Conservation (phyloP, 2,888 invertebrate species). For the Gandaritis pyraliata region DNA sequence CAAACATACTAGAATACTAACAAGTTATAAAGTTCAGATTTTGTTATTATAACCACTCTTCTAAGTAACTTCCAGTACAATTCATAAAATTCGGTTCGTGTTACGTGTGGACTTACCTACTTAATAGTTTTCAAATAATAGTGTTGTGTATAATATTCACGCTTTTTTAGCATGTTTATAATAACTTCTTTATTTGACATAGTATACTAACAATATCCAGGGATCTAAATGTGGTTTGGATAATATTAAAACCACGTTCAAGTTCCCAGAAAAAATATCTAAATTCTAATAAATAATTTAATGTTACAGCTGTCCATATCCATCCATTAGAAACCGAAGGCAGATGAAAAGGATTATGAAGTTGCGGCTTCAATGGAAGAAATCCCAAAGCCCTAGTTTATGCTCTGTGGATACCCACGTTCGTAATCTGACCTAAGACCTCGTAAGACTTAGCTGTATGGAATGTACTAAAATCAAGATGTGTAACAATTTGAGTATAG, state of each 20-base stretch:
- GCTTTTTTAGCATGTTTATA: constrained; percentile 42
- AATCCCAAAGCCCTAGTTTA: constrained; percentile 12
- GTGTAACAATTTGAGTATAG: too few relatives aligned
- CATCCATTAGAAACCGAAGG: constrained; percentile 45
- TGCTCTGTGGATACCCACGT: constrained; percentile 7
- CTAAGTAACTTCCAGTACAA: too few relatives aligned
- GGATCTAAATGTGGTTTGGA: constrained; percentile 24
- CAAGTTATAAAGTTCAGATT: too few relatives aligned
- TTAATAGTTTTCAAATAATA: too few relatives aligned
- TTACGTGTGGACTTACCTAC: too few relatives aligned
- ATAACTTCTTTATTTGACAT: constrained; percentile 1
- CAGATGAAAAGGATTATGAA: constrained; percentile 17
- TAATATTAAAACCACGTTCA: constrained; percentile 31
- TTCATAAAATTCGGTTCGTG: too few relatives aligned
- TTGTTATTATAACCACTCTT: too few relatives aligned
- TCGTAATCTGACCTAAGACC: background rate
- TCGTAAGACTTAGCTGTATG: constrained; percentile 10
- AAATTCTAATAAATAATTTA: constrained; percentile 22
- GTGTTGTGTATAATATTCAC: constrained; percentile 5
- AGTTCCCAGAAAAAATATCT: background rate
- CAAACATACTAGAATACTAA: too few relatives aligned
- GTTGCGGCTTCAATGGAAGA: constrained; percentile 6
- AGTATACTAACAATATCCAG: background rate
- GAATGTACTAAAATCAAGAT: background rate
- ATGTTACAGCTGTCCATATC: constrained; percentile 57